Percentiles rank a stretch among this genome's conserved stretches.
Conservation (phyloP, 2,888 invertebrate genomes). For the Embidobia sp. region DNA sequence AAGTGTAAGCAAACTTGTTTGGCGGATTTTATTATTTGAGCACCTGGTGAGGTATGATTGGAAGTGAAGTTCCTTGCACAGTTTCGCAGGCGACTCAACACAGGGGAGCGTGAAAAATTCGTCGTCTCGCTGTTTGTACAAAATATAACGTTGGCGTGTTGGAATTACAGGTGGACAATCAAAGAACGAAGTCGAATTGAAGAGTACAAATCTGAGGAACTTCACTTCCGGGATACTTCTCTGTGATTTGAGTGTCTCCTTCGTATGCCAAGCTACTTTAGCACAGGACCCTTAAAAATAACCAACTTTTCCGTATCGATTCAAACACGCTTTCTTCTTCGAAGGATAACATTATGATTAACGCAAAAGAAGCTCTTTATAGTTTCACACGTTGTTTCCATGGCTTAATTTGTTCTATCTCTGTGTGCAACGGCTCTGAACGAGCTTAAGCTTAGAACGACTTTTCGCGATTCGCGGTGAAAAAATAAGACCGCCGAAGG, state of each 20-base stretch:
- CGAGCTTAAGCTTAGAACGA: slow-evolving; percentile 57
- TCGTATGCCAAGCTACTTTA: slow-evolving; percentile 58
- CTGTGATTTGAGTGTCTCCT: neutral
- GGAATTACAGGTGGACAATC: no score
- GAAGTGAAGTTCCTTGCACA: no score
- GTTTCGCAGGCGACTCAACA: no score
- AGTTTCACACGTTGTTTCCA: slow-evolving; percentile 37
- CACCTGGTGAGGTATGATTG: no score
- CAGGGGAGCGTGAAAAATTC: no score
- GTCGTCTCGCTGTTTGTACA: no score
- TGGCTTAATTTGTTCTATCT: slow-evolving; percentile 39
- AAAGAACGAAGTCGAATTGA: no score
- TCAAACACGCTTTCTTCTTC: slow-evolving; percentile 31
- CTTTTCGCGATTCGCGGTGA: slow-evolving; percentile 62
- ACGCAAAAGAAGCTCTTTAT: slow-evolving; percentile 55
- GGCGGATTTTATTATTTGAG: no score
- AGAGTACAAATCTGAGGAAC: no score
- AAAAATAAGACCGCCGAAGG: slow-evolving; percentile 68
- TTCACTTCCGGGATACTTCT: no score
- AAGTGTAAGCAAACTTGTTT: slow-evolving; percentile 4
- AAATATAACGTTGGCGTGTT: no score
- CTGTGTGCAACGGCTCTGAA: slow-evolving; percentile 55
- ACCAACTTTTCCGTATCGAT: slow-evolving; percentile 30
- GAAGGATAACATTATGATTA: slow-evolving; percentile 31
- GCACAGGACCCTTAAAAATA: slow-evolving; percentile 58